Conservation (phyloP, 1,140 invertebrate species). For the Brachionus rotundiformis region DNA sequence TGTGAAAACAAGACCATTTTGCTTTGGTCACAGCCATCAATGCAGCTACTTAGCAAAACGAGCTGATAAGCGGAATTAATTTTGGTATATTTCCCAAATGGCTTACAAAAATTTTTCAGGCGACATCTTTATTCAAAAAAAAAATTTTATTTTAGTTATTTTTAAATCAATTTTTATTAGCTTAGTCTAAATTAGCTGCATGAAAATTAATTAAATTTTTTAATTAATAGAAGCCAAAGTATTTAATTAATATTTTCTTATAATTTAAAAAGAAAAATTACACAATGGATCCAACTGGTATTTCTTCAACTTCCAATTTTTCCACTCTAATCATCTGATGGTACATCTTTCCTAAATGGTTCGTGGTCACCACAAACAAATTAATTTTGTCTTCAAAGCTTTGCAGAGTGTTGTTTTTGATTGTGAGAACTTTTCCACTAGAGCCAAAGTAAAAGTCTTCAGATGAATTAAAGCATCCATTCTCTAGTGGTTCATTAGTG, state of each 20-base stretch:
- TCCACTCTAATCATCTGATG: background rate
- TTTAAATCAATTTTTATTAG: too few relatives aligned
- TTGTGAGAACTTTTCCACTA: background rate
- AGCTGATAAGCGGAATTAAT: background rate
- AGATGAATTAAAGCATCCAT: background rate
- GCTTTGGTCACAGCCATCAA: background rate
- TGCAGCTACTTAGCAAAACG: background rate
- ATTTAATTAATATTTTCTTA: too few relatives aligned
- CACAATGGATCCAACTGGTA: background rate
- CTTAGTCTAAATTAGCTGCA: background rate
- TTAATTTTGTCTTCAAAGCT: background rate
- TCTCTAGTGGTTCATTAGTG: background rate
- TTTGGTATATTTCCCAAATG: background rate
- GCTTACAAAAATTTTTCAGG: background rate
- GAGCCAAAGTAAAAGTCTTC: background rate
- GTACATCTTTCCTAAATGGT: background rate
- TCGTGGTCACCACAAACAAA: background rate
- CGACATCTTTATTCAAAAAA: constrained; percentile 30
- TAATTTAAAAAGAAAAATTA: background rate
- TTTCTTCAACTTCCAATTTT: background rate
- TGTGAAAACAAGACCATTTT: background rate
- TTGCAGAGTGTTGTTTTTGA: background rate
- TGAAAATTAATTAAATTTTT: background rate
- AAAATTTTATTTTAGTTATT: too few relatives aligned
- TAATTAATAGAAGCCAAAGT: too few relatives aligned